Percentiles rank a stretch among this genome's conserved stretches.
These are phyloP conservation scores for Macrocentrus cingulum DNA, from an alignment of 1,140 invertebrate genomes.

Conservation along the genomic window DNA sequence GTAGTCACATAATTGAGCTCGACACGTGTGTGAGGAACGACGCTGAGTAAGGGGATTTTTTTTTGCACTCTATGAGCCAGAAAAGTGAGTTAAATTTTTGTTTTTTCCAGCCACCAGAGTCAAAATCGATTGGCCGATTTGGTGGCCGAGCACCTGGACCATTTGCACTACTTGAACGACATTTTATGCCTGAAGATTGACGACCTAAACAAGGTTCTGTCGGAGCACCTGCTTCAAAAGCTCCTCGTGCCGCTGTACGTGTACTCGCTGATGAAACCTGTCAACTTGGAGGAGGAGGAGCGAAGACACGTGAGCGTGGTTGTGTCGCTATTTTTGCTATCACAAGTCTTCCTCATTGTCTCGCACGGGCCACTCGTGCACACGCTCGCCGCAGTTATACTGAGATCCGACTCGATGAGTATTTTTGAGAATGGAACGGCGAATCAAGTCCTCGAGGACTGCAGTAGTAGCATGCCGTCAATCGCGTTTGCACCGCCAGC, in stretches of 20 bases:
- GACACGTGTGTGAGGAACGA: slow-evolving; percentile 94
- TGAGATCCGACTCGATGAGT: slow-evolving; percentile 74
- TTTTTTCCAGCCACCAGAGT: slow-evolving; percentile 76
- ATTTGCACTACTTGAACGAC: slow-evolving; percentile 97
- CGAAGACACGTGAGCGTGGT: slow-evolving; percentile 70
- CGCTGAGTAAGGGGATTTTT: slow-evolving; percentile 77
- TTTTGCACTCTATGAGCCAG: background rate
- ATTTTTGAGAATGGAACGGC: slow-evolving; percentile 74
- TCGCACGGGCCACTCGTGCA: slow-evolving; percentile 86
- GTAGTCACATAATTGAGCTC: slow-evolving; percentile 95
- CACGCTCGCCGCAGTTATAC: slow-evolving; percentile 83
- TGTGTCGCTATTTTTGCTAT: slow-evolving; percentile 87
- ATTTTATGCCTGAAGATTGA: slow-evolving; percentile 91
- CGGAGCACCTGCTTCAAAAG: slow-evolving; percentile 91
- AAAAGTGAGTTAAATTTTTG: slow-evolving; percentile 9
- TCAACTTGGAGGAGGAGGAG: slow-evolving; percentile 48
- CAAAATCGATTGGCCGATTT: slow-evolving; percentile 89
- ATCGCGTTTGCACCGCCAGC: slow-evolving; percentile 62
- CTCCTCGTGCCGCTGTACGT: slow-evolving; percentile 93
- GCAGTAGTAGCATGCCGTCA: slow-evolving; percentile 57
- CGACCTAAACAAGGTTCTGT: slow-evolving; percentile 92
- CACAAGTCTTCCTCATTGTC: slow-evolving; percentile 95
- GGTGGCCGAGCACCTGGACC: slow-evolving; percentile 96
- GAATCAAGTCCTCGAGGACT: slow-evolving; percentile 75
- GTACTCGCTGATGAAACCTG: slow-evolving; percentile 74